phyloP scores from a whole-genome alignment of 2,888 invertebrate genomes.

The Mimachlamys varia region DNA sequence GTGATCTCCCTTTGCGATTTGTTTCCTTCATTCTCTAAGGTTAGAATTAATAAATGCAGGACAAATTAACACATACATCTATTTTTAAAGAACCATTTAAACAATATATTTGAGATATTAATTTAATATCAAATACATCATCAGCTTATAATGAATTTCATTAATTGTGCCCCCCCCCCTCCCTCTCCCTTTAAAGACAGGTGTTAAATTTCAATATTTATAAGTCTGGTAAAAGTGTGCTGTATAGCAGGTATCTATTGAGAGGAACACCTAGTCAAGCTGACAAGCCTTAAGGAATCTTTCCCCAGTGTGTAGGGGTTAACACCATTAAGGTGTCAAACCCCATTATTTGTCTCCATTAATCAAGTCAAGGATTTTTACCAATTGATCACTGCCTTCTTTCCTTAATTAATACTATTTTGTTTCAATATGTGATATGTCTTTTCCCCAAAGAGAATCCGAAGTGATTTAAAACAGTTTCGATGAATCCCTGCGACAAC shows the following conservation, averaged over 20 bases:
- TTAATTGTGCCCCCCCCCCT: too few species aligned
- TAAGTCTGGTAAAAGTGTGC: neutral
- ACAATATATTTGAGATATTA: too few species aligned
- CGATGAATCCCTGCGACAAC: neutral
- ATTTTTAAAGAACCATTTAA: too few species aligned
- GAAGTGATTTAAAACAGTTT: slow-evolving; percentile 31
- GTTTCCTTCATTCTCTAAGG: too few species aligned
- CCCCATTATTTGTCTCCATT: slow-evolving; percentile 36
- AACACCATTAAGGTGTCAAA: slow-evolving; percentile 6
- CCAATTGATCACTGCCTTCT: slow-evolving; percentile 9
- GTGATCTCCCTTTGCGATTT: too few species aligned
- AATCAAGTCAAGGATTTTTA: slow-evolving; percentile 25
- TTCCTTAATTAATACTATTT: slow-evolving; percentile 24
- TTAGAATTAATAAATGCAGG: too few species aligned
- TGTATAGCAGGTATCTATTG: too few species aligned
- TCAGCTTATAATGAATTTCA: too few species aligned
- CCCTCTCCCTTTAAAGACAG: neutral
- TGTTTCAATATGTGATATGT: slow-evolving; percentile 32
- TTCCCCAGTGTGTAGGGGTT: neutral
- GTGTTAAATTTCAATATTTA: neutral
- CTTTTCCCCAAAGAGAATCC: slow-evolving; percentile 19
- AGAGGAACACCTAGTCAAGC: neutral
- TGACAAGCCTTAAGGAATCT: neutral
- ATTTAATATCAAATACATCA: too few species aligned
- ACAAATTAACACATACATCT: too few species aligned